Base-by-base conservation (phyloP, 2,888 invertebrate species). In the Andricus quercusramuli region DNA sequence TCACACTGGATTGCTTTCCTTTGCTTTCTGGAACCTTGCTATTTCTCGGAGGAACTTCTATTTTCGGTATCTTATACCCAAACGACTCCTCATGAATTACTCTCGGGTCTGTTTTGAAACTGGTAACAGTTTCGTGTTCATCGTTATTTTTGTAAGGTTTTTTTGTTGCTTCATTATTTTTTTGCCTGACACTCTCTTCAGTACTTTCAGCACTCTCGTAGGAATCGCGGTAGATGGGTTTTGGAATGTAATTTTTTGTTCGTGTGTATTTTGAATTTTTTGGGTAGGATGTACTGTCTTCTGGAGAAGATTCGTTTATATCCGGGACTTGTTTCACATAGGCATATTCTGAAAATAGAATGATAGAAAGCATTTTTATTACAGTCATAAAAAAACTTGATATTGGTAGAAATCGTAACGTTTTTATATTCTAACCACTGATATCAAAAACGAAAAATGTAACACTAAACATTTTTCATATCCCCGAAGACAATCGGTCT, bases 1-100 rank as follows among this genome's bases (percentile, higher is more conserved):
- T 29, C n/a, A 4, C 11, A n/a, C n/a, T 9, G 8, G 66, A 67
- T 17, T 20, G 25, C 62, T 51, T 77, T 22, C 32, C 29, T 41
- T 9, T 32, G n/a, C 3, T 6, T 62, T 56, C n/a, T n/a, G n/a
- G n/a, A 9, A 3, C 56, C n/a, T 56, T n/a, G 11, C n/a, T 9
- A 56, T 56, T n/a, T n/a, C 9, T n/a, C n/a, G 15, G 65, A 81
- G 44, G 85, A 85, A 74, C 83, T 83, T 70, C 78, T 64, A 41
- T 77, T 81, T 25, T 82, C 68, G n/a, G 86, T 80, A 66, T 85
- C 80, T 87, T 89, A 64, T 86, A 84, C 8, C 86, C 87, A 51
- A 85, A 90, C 22, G 81, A 81, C 8, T 86, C 85, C 15, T 86
- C 85, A 70, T 85, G 20, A 68, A 20, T 44, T 62, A 62, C 25